A percentile compares a stretch with the other conserved stretches of the same genome.
phyloP scores from a whole-genome alignment of 2,113 vertebrate genomes.

The Coryphaenoides rupestris region DNA sequence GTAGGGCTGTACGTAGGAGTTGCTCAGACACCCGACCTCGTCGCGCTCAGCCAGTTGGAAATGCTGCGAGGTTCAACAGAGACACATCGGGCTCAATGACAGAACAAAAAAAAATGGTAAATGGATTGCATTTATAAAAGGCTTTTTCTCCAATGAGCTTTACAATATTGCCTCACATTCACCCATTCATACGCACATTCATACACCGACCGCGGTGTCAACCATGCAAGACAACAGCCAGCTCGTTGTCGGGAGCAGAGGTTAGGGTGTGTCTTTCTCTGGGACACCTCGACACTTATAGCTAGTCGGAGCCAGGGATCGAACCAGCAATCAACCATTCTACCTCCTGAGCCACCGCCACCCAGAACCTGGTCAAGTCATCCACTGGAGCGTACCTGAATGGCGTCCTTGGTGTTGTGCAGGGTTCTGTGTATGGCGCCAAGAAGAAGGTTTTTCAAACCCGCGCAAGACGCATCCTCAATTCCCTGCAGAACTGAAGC shows the following conservation, averaged over 20 bases:
- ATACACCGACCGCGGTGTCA: too few species aligned
- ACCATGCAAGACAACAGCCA: too few species aligned
- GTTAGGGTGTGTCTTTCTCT: too few species aligned
- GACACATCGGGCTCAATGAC: background rate
- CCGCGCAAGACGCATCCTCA: constrained; percentile 75
- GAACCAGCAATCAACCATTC: too few species aligned
- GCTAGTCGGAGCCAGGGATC: too few species aligned
- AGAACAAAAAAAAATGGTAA: background rate
- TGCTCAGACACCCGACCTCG: constrained; percentile 82
- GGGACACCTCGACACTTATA: too few species aligned
- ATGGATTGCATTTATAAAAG: background rate
- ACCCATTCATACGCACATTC: too few species aligned
- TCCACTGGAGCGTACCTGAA: constrained; percentile 74
- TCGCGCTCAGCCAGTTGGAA: constrained; percentile 86
- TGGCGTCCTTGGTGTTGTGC: constrained; percentile 84
- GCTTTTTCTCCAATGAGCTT: too few species aligned
- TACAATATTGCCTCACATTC: too few species aligned
- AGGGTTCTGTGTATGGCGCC: constrained; percentile 91
- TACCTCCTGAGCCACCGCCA: too few species aligned
- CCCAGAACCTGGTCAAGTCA: background rate
- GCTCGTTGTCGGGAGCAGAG: too few species aligned
- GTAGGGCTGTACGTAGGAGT: constrained; percentile 87
- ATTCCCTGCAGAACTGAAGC: constrained; percentile 83
- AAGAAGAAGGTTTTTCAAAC: constrained; percentile 88
- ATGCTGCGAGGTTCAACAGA: constrained; percentile 62